Conservation (phyloP, 2,888 invertebrate species). For the Trachelus tabidus region DNA sequence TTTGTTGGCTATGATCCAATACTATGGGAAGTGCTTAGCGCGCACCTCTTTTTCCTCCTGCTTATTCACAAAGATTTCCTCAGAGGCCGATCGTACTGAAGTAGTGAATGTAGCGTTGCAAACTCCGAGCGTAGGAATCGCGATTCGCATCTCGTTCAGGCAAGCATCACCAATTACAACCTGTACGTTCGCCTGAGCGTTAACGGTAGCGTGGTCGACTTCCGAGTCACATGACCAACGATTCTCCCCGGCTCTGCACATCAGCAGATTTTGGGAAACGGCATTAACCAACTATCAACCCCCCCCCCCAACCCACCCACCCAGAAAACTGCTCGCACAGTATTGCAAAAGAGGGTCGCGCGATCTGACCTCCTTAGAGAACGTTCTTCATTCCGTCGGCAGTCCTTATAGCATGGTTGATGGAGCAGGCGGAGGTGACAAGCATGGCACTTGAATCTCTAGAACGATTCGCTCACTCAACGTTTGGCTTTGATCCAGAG, state of each 20-base stretch:
- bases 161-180: too few species aligned
- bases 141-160: too few species aligned
- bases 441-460: neutral
- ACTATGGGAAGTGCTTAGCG: constrained; percentile 39
- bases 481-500: constrained; percentile 61
- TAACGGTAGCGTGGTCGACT: neutral
- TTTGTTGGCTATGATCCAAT: constrained; percentile 59
- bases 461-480: constrained; percentile 46
- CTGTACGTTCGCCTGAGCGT: too few species aligned
- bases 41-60: too few species aligned
- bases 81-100: constrained; percentile 34
- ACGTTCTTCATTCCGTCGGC: constrained; percentile 25
- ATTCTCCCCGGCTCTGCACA: constrained; percentile 45
- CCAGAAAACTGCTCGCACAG: constrained; percentile 45
- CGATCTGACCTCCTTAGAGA: constrained; percentile 51
- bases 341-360: constrained; percentile 45
- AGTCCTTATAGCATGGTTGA: neutral
- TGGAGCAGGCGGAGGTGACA: neutral
- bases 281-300: constrained; percentile 19
- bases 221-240: constrained; percentile 46
- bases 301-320: too few species aligned
- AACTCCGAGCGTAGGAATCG: too few species aligned
- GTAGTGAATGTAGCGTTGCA: too few species aligned
- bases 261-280: constrained; percentile 43
- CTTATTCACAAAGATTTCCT: too few species aligned